A percentile compares a stretch with the other conserved stretches of the same genome.
Evolutionary conservation across 2,888 invertebrate species (phyloP).

Genomic region (Trissolcus brochymenae): DNA sequence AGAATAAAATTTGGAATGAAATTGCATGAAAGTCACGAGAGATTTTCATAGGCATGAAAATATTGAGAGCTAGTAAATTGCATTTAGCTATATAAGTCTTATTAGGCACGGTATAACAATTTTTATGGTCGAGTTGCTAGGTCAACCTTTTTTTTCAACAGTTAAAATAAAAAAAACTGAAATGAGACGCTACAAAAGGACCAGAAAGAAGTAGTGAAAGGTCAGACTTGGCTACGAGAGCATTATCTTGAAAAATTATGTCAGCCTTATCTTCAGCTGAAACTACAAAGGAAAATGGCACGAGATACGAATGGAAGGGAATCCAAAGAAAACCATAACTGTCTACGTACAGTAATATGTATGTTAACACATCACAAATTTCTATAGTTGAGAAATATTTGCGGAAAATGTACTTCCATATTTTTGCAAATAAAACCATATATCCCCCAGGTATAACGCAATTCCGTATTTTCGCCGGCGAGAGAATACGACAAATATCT

Average conservation of each 20-base stretch:
- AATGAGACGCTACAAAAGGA: constrained; percentile 49
- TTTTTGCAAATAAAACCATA: constrained; percentile 13
- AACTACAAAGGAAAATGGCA: constrained; percentile 67
- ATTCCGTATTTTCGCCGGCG: background rate
- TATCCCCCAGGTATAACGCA: constrained; percentile 2
- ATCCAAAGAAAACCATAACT: constrained; percentile 31
- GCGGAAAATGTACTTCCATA: constrained; percentile 7
- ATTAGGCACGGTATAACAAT: constrained; percentile 36
- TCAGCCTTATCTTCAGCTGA: constrained; percentile 69
- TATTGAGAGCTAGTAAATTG: too few relatives aligned
- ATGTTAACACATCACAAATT: constrained; percentile 25
- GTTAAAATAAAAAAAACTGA: constrained; percentile 60
- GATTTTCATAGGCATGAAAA: too few relatives aligned
- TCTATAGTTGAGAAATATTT: constrained; percentile 10
- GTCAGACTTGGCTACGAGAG: constrained; percentile 48
- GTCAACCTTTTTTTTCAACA: constrained; percentile 63
- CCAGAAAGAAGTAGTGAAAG: constrained; percentile 44
- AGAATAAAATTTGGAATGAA: too few relatives aligned
- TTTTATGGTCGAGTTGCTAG: constrained; percentile 61
- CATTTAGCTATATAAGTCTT: too few relatives aligned
- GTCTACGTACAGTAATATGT: constrained; percentile 16
- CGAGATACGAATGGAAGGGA: constrained; percentile 62
- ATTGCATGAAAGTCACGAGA: too few relatives aligned
- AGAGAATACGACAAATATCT: background rate
- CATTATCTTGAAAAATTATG: constrained; percentile 73